Evolutionary conservation across 2,113 vertebrate genomes (phyloP).

Genomic region (Corythornis cristatus): DNA sequence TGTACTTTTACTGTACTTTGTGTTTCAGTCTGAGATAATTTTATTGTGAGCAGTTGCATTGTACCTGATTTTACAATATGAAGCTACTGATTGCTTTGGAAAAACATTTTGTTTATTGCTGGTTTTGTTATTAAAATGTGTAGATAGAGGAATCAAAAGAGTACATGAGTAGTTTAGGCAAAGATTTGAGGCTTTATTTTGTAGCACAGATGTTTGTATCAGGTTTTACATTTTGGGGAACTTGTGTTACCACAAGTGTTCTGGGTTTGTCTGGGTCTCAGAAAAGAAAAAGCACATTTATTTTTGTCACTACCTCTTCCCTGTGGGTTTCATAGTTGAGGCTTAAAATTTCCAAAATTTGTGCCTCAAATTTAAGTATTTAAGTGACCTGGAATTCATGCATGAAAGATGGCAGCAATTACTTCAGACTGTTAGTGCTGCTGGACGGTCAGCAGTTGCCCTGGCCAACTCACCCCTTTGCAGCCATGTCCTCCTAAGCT

Average conservation of each 20-base stretch:
- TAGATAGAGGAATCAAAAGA: neutral
- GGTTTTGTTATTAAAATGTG: neutral
- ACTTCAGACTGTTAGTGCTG: neutral
- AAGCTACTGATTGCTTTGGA: neutral
- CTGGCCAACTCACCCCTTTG: neutral
- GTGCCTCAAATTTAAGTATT: neutral
- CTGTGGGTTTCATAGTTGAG: neutral
- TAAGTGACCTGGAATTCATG: neutral
- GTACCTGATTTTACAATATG: neutral
- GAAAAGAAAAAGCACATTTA: neutral
- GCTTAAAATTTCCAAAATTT: neutral
- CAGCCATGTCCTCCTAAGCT: neutral
- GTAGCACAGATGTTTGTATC: neutral
- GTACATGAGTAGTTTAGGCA: neutral
- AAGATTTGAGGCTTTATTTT: neutral
- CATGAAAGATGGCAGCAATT: neutral
- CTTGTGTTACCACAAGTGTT: neutral
- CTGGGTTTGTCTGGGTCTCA: neutral
- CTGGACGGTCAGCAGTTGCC: neutral
- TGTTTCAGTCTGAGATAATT: neutral
- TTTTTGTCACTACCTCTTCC: neutral
- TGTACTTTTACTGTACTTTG: neutral
- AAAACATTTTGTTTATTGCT: neutral
- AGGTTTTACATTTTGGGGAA: neutral
- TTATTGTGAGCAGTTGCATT: neutral